Percentiles rank a stretch among this genome's conserved stretches.
phyloP scores from a whole-genome alignment of 2,113 vertebrate genomes.

The Heterochromis multidens region DNA sequence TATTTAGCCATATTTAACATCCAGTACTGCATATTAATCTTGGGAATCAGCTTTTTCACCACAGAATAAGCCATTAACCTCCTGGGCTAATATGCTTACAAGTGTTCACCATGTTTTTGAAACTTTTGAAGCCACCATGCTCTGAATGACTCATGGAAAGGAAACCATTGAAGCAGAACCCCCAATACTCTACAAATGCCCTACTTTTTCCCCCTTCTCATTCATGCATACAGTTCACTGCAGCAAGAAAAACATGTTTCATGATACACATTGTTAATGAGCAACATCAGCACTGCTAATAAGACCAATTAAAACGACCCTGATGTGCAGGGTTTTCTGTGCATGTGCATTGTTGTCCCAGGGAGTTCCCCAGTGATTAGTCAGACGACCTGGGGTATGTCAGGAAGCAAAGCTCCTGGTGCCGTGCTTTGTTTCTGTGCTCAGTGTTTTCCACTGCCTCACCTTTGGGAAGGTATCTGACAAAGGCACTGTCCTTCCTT shows the following conservation, averaged over 20 bases:
- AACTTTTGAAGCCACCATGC: not conserved
- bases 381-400: not conserved
- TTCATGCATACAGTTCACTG: slow-evolving; percentile 17
- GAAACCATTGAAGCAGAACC: slow-evolving; percentile 46
- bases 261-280: not conserved
- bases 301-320: not conserved
- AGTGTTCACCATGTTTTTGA: slow-evolving; percentile 1
- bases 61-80: not conserved
- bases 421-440: slow-evolving; percentile 2
- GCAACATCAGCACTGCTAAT: not conserved
- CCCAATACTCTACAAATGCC: slow-evolving; percentile 35
- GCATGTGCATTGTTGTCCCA: slow-evolving; percentile 24
- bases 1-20: not conserved
- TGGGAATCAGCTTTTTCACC: not conserved
- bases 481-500: slow-evolving; percentile 23
- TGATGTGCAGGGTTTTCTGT: slow-evolving; percentile 13
- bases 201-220: not conserved
- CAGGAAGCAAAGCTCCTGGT: not conserved
- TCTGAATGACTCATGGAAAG: slow-evolving; percentile 52
- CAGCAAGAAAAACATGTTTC: not conserved
- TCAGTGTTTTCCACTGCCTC: slow-evolving; percentile 59
- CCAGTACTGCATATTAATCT: not conserved
- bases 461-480: slow-evolving; percentile 52
- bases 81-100: not conserved
- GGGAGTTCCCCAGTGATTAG: slow-evolving; percentile 44